Evolutionary conservation across 2,797 vertebrate genomes (phyloP).

Genomic region (Hydrophis major): DNA sequence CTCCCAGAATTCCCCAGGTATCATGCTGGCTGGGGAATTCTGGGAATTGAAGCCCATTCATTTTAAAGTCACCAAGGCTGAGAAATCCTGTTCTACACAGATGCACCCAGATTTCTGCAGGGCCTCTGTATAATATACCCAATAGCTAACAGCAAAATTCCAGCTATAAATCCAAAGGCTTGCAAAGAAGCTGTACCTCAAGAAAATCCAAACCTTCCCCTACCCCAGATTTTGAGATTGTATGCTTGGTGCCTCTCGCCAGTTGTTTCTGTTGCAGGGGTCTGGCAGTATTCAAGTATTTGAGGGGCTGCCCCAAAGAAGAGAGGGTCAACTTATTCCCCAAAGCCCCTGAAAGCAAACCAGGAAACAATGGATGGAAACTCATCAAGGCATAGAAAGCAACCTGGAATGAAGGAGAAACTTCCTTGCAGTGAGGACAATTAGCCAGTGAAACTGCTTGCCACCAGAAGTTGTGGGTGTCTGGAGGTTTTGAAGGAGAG

Average conservation of each 20-base stretch:
- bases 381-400: too few relatives aligned
- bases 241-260: neutral
- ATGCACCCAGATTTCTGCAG: neutral
- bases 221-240: neutral
- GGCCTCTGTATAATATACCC: neutral
- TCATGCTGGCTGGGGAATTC: neutral
- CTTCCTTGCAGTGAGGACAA: too few relatives aligned
- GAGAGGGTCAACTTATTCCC: too few relatives aligned
- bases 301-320: too few relatives aligned
- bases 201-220: neutral
- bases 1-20: neutral
- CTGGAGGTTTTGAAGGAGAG: too few relatives aligned
- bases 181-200: neutral
- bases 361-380: too few relatives aligned
- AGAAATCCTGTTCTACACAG: neutral
- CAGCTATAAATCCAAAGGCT: neutral
- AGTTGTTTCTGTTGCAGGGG: neutral
- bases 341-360: too few relatives aligned
- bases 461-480: too few relatives aligned
- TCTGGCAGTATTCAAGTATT: too few relatives aligned
- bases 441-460: too few relatives aligned
- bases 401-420: too few relatives aligned
- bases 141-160: neutral
- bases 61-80: neutral
- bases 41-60: neutral